phyloP scores from a whole-genome alignment of 2,113 vertebrate species.

The Amblyornis subalaris region DNA sequence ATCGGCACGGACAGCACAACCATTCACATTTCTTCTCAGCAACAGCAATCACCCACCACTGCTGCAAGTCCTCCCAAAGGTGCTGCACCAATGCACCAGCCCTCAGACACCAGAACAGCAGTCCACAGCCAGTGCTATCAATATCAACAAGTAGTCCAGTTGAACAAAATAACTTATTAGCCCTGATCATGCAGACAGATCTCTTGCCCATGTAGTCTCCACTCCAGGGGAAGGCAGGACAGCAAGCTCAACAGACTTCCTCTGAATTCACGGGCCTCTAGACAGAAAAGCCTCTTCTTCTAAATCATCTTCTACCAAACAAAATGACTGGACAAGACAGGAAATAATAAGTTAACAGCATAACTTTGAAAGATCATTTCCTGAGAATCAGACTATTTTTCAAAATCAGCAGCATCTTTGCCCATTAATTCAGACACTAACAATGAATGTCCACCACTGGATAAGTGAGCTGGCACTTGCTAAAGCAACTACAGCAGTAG shows the following conservation, averaged over 20 bases:
- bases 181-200: neutral
- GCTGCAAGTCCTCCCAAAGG: neutral
- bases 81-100: rapidly evolving
- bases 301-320: neutral
- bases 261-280: neutral
- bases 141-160: neutral
- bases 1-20: neutral
- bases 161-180: neutral
- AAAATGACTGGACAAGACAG: neutral
- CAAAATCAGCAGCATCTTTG: neutral
- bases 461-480: neutral
- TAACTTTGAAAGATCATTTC: neutral
- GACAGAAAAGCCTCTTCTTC: neutral
- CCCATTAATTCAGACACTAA: neutral
- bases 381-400: neutral
- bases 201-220: neutral
- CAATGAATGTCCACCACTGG: neutral
- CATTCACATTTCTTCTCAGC: neutral
- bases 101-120: neutral
- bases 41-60: neutral
- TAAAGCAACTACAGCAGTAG: neutral
- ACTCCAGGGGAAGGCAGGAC: neutral
- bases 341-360: neutral
- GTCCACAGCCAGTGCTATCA: neutral
- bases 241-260: neutral